These are phyloP conservation scores for Adelognathus sp. DNA, from an alignment of 2,888 invertebrate genomes.

Conservation along the genomic window DNA sequence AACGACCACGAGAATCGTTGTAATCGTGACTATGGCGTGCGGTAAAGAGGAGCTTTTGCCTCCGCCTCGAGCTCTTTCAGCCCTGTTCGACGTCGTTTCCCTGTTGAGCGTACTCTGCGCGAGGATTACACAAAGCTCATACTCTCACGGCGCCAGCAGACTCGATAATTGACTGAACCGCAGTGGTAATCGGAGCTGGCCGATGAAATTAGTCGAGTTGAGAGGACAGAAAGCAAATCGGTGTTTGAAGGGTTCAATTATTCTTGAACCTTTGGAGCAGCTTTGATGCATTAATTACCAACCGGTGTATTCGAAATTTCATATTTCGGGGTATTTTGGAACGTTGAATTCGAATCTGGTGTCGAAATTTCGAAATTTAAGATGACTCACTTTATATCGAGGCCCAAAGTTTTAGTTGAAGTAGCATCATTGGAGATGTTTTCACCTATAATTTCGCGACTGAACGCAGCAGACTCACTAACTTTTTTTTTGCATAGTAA, in stretches of 20 bases:
- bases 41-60: constrained; percentile 10
- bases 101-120: neutral
- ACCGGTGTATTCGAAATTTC: no score
- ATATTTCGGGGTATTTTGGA: no score
- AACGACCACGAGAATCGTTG: constrained; percentile 1
- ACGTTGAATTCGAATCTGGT: no score
- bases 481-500: neutral
- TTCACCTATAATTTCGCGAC: neutral
- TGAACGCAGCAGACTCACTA: no score
- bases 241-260: neutral
- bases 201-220: neutral
- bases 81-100: neutral
- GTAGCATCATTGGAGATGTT: no score
- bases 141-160: neutral
- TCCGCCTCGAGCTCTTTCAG: neutral
- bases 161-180: neutral
- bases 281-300: no score
- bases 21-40: constrained; percentile 11
- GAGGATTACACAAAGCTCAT: constrained; percentile 43
- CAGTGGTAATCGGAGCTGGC: neutral
- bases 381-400: no score
- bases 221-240: neutral
- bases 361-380: no score
- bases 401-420: no score
- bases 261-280: no score